Percentiles rank a stretch among this genome's conserved stretches.
Conservation (phyloP, 1,140 invertebrate species). For the Diachasma alloeum region DNA sequence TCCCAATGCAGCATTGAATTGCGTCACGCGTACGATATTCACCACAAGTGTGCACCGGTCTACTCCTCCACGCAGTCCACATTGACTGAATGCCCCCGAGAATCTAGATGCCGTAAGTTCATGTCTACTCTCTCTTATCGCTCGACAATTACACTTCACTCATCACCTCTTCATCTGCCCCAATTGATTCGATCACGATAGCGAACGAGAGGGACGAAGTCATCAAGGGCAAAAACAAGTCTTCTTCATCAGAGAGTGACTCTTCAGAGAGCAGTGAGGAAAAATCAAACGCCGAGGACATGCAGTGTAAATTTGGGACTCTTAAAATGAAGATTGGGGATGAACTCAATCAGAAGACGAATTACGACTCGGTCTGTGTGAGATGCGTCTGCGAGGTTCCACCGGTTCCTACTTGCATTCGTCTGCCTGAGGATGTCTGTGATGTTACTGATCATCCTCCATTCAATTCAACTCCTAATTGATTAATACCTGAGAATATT, state of each 20-base stretch:
- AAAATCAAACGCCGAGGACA: slow-evolving; percentile 14
- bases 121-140: not conserved
- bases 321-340: slow-evolving; percentile 46
- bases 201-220: not conserved
- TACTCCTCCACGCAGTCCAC: slow-evolving; percentile 33
- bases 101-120: slow-evolving; percentile 47
- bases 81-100: slow-evolving; percentile 26
- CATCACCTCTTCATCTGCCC: no score
- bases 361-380: slow-evolving; percentile 39
- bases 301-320: slow-evolving; percentile 40
- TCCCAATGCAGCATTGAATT: slow-evolving; percentile 35
- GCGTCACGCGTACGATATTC: not conserved
- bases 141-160: not conserved
- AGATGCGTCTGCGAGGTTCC: slow-evolving; percentile 50
- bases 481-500: no score
- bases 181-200: not conserved
- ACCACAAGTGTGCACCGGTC: slow-evolving; percentile 39
- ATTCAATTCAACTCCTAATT: not conserved
- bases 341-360: slow-evolving; percentile 35
- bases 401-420: slow-evolving; percentile 39
- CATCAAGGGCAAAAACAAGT: not conserved
- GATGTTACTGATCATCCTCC: slow-evolving; percentile 17
- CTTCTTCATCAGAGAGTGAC: not conserved
- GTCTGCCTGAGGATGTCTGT: slow-evolving; percentile 32
- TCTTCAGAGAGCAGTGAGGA: not conserved